Evolutionary conservation across 2,888 invertebrate species (phyloP).

Genomic region (Limnephilus lunatus): DNA sequence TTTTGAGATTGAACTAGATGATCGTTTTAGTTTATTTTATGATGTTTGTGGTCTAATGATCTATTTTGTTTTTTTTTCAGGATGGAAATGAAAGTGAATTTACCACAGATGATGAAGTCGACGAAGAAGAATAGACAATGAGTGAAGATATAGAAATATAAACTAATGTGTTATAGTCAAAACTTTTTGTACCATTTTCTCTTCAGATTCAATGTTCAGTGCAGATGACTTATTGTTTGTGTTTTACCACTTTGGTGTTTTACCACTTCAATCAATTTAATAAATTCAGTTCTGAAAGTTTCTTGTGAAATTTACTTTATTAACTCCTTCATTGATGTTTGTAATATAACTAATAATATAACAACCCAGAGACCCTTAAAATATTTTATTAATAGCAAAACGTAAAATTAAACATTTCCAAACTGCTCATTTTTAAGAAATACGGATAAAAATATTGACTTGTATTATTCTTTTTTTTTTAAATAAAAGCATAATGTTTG

Average conservation of each 20-base stretch:
- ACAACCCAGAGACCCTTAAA: neutral
- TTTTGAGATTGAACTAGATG: no score
- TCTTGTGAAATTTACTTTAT: neutral
- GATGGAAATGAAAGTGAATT: constrained; percentile 81
- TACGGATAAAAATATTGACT: neutral
- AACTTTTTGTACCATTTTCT: constrained; percentile 29
- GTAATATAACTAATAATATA: neutral
- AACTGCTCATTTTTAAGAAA: neutral
- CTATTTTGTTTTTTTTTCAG: constrained; percentile 69
- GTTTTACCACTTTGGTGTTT: neutral
- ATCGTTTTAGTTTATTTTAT: neutral
- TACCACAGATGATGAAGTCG: constrained; percentile 82
- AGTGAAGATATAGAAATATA: constrained; percentile 15
- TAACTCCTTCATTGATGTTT: neutral
- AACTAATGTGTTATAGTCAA: constrained; percentile 20
- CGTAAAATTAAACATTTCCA: neutral
- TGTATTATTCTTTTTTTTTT: neutral
- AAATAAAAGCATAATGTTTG: neutral
- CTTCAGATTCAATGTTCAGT: constrained; percentile 2
- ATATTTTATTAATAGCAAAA: neutral
- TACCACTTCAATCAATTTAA: neutral
- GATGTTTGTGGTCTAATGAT: neutral
- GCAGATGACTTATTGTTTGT: neutral
- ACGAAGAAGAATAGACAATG: constrained; percentile 74
- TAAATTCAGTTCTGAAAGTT: neutral